Percentiles rank a stretch among this genome's conserved stretches.
Conservation (phyloP, 2,888 invertebrate genomes). For the Hermodice carunculata region DNA sequence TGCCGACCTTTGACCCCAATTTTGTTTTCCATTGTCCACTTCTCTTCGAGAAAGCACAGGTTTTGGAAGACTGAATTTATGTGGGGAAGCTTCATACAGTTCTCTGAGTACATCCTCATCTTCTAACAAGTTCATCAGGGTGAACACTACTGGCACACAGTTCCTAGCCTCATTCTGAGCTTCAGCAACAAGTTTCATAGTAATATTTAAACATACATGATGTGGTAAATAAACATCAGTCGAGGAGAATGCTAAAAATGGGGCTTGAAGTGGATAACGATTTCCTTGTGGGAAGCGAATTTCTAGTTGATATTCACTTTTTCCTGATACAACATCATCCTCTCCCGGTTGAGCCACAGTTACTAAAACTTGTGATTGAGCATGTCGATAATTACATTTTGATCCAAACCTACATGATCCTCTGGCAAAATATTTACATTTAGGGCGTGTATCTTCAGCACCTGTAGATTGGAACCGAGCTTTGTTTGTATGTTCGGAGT, state of each 20-base stretch:
- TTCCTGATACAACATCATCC: background rate
- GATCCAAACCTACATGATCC: constrained; percentile 57
- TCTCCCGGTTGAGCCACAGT: background rate
- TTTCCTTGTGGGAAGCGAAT: constrained; percentile 57
- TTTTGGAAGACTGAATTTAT: constrained; percentile 46
- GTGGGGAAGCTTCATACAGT: constrained; percentile 44
- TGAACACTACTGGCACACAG: constrained; percentile 55
- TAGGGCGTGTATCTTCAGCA: constrained; percentile 11
- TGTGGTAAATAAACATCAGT: constrained; percentile 45
- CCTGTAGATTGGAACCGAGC: background rate
- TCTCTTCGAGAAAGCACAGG: constrained; percentile 22
- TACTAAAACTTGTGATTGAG: too few species aligned
- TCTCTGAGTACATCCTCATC: constrained; percentile 48
- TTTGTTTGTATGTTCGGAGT: background rate
- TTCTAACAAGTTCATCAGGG: constrained; percentile 57
- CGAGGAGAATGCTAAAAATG: constrained; percentile 57
- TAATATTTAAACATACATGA: constrained; percentile 54
- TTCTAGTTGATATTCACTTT: constrained; percentile 60
- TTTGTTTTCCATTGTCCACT: background rate
- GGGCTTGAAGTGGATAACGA: constrained; percentile 56
- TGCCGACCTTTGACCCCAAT: constrained; percentile 32
- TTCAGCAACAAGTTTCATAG: constrained; percentile 48
- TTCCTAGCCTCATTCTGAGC: constrained; percentile 47
- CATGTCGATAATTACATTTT: constrained; percentile 13
- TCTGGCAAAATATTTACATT: constrained; percentile 53